Conservation (phyloP, 2,888 invertebrate genomes). For the Callyntrura guangdongensis region DNA sequence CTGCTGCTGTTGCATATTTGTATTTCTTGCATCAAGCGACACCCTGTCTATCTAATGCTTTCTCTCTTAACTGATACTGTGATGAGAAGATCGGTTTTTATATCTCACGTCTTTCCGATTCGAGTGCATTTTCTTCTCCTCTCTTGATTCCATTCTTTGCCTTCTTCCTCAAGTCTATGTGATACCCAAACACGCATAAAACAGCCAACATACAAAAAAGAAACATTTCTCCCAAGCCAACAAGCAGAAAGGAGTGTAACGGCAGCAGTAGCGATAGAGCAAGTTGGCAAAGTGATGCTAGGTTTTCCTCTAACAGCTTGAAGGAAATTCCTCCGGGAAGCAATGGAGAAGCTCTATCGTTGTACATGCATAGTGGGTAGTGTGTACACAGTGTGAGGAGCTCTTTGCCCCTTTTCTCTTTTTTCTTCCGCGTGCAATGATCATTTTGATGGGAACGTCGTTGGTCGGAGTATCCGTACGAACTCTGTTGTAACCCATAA, state of each 20-base stretch:
- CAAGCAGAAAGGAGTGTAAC: conserved; percentile 8
- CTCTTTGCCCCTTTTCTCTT: conserved; percentile 58
- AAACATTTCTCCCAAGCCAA: not conserved
- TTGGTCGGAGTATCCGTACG: not conserved
- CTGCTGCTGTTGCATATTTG: conserved; percentile 35
- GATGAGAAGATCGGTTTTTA: conserved; percentile 40
- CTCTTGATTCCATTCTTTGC: conserved; percentile 12
- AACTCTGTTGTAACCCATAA: not conserved
- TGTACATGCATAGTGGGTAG: not conserved
- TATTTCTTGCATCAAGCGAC: conserved; percentile 12
- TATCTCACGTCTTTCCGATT: conserved; percentile 11
- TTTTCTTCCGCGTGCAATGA: conserved; percentile 8
- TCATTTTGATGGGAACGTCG: not conserved
- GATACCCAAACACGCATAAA: conserved; percentile 2
- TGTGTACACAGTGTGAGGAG: conserved; percentile 37
- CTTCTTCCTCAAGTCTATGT: not conserved
- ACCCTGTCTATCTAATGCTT: conserved; percentile 30
- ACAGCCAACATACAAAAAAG: conserved; percentile 2
- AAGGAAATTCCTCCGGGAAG: conserved; percentile 75
- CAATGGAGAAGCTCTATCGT: conserved; percentile 41
- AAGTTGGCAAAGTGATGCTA: conserved; percentile 33
- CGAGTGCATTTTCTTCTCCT: not conserved
- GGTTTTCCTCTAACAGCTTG: conserved; percentile 73
- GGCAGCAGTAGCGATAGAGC: conserved; percentile 1
- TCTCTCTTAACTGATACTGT: conserved; percentile 27